Conservation (phyloP, 2,113 vertebrate genomes). For the Diadophis punctatus region DNA sequence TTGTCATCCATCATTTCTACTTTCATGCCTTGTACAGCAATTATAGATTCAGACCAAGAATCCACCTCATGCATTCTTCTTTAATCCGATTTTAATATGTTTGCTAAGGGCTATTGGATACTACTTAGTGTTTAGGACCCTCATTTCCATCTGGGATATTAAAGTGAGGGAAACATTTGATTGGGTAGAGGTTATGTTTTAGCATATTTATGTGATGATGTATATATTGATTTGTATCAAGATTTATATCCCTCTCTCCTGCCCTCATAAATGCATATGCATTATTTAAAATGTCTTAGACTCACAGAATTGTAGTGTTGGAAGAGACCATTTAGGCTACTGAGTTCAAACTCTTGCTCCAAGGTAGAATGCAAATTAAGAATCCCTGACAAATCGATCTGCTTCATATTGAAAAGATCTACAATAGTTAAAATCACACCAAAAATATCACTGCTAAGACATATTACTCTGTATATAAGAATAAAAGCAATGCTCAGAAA, state of each 20-base stretch:
- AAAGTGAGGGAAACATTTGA: background rate
- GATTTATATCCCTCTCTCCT: background rate
- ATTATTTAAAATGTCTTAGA: background rate
- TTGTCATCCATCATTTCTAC: constrained; percentile 8
- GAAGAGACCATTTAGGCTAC: background rate
- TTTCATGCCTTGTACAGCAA: background rate
- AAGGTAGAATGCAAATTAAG: background rate
- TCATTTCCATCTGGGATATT: background rate
- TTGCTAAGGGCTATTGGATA: background rate
- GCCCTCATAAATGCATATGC: background rate
- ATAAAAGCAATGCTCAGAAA: background rate
- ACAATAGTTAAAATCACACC: background rate
- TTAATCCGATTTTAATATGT: background rate
- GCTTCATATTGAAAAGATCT: background rate
- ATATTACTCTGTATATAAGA: background rate
- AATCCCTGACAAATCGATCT: background rate
- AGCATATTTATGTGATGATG: background rate
- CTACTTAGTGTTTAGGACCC: background rate
- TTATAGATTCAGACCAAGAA: background rate
- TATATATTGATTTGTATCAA: background rate
- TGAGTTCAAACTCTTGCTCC: background rate
- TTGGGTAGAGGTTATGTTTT: background rate
- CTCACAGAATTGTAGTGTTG: background rate
- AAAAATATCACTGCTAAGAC: background rate
- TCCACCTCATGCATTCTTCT: background rate